Percentiles rank a stretch among this genome's conserved stretches.
These are phyloP conservation scores for Sebastes fasciatus DNA, from an alignment of 2,113 vertebrate species.

Conservation along the genomic window DNA sequence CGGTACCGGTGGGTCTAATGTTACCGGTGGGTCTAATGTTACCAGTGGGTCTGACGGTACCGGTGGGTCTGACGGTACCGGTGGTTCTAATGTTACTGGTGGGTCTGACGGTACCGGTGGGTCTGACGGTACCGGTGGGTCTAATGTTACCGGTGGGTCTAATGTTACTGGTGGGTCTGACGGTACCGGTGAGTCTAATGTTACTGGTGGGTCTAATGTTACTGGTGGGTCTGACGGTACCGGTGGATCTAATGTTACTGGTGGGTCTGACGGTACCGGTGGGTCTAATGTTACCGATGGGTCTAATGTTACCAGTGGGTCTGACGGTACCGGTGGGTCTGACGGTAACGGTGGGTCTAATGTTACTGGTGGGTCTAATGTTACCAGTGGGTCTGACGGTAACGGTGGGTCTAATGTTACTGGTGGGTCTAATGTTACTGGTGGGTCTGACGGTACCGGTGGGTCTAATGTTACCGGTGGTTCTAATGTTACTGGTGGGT, in stretches of 20 bases:
- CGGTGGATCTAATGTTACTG: background rate
- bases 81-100: background rate
- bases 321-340: background rate
- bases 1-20: background rate
- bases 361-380: background rate
- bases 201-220: slow-evolving; percentile 2
- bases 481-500: background rate
- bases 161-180: background rate
- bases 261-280: background rate
- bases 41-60: background rate
- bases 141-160: background rate
- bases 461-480: background rate
- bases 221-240: background rate
- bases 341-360: background rate
- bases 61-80: background rate
- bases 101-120: too few species aligned
- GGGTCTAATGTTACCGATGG: background rate
- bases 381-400: background rate
- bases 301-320: background rate
- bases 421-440: background rate
- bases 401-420: background rate
- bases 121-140: background rate
- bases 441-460: slow-evolving; percentile 13
- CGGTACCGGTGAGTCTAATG: too few species aligned
- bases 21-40: background rate